phyloP scores from a whole-genome alignment of 1,140 invertebrate species.

The Ostrea denselamellosa region DNA sequence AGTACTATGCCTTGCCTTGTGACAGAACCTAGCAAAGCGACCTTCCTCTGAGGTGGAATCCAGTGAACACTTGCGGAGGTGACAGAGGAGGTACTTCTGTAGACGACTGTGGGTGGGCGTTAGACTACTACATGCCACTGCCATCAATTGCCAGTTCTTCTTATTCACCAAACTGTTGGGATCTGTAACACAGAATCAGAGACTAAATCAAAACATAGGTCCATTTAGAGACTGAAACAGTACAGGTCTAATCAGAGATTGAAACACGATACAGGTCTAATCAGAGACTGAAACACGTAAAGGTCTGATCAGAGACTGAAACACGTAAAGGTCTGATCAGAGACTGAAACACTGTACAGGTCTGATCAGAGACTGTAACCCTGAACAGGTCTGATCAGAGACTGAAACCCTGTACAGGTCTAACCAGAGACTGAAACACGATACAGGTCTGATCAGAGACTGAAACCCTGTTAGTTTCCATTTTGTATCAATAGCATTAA shows the following conservation, averaged over 20 bases:
- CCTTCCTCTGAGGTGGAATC: conserved; percentile 95
- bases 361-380: background rate
- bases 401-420: too few relatives aligned
- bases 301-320: too few relatives aligned
- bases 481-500: too few relatives aligned
- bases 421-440: too few relatives aligned
- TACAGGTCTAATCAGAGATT: background rate
- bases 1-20: conserved; percentile 84
- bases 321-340: too few relatives aligned
- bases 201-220: background rate
- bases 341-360: background rate
- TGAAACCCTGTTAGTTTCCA: too few relatives aligned
- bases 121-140: conserved; percentile 92
- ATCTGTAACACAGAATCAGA: conserved; percentile 82
- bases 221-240: background rate
- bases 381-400: too few relatives aligned
- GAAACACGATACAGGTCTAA: background rate
- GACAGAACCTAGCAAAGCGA: conserved; percentile 95
- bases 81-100: conserved; percentile 92
- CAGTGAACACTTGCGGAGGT: conserved; percentile 91
- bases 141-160: conserved; percentile 94
- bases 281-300: background rate
- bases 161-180: conserved; percentile 92
- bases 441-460: too few relatives aligned
- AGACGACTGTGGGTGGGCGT: conserved; percentile 90